These are phyloP conservation scores for Drosophila repleta DNA, from an alignment of 1,140 invertebrate species.

Conservation along the genomic window DNA sequence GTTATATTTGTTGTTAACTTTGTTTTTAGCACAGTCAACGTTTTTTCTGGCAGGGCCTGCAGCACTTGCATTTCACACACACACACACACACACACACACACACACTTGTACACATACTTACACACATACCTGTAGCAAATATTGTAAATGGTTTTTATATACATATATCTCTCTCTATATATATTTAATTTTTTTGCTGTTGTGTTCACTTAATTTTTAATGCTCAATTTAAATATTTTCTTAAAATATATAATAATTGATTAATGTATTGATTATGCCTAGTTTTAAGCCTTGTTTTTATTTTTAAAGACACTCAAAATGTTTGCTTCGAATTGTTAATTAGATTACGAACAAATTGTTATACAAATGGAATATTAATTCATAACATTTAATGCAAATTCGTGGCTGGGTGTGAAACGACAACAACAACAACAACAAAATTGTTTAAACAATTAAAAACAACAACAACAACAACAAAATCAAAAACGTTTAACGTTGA, in stretches of 20 bases:
- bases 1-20: slow-evolving; percentile 52
- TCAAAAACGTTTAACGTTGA: slow-evolving; percentile 73
- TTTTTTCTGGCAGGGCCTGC: slow-evolving; percentile 40
- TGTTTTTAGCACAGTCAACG: slow-evolving; percentile 51
- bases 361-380: slow-evolving; percentile 21
- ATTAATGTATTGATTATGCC: slow-evolving; percentile 1
- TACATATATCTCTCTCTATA: not conserved
- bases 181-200: slow-evolving; percentile 18
- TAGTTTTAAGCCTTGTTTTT: slow-evolving; percentile 12
- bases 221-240: slow-evolving; percentile 30
- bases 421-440: slow-evolving; percentile 34
- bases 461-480: slow-evolving; percentile 46
- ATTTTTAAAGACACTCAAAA: slow-evolving; percentile 31
- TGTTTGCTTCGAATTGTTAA: slow-evolving; percentile 55
- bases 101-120: slow-evolving; percentile 23
- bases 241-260: slow-evolving; percentile 10
- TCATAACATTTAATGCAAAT: slow-evolving; percentile 6
- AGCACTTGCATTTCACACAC: slow-evolving; percentile 57
- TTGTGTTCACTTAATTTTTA: slow-evolving; percentile 75
- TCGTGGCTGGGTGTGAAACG: slow-evolving; percentile 20
- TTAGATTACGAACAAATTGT: slow-evolving; percentile 60
- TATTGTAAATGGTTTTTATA: slow-evolving; percentile 70
- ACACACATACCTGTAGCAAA: slow-evolving; percentile 57
- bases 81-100: slow-evolving; percentile 9
- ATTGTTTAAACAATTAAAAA: slow-evolving; percentile 54